A percentile compares a stretch with the other conserved stretches of the same genome.
These are phyloP conservation scores for Sternarchorhynchus goeldii DNA, from an alignment of 2,797 vertebrate species.

Conservation along the genomic window DNA sequence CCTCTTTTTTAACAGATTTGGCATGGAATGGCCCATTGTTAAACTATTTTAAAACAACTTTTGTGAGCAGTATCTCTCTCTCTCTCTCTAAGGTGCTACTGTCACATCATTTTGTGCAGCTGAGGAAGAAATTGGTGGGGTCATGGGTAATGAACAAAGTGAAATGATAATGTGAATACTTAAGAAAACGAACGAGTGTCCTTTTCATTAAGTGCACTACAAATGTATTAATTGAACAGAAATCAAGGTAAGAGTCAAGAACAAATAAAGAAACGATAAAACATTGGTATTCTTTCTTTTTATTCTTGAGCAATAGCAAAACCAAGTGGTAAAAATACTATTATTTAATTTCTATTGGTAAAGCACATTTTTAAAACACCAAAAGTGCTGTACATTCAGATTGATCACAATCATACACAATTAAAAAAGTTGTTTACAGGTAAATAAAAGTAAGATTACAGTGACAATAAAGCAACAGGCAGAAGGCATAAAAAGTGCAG, in stretches of 20 bases:
- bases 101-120: slow-evolving; percentile 76
- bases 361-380: no score
- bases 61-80: slow-evolving; percentile 42
- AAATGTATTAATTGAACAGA: slow-evolving; percentile 37
- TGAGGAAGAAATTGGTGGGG: slow-evolving; percentile 64
- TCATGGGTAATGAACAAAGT: slow-evolving; percentile 60
- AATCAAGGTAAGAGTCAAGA: slow-evolving; percentile 56
- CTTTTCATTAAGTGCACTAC: slow-evolving; percentile 45
- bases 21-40: slow-evolving; percentile 19
- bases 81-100: slow-evolving; percentile 74
- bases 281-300: slow-evolving; percentile 4
- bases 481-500: no score
- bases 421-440: no score
- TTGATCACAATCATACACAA: no score
- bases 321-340: no score
- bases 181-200: slow-evolving; percentile 50
- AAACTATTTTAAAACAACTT: slow-evolving; percentile 33
- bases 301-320: no score
- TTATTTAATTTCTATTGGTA: no score
- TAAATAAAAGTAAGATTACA: no score
- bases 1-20: slow-evolving; percentile 1
- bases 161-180: slow-evolving; percentile 63
- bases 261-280: slow-evolving; percentile 58
- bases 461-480: no score
- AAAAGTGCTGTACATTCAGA: no score